Evolutionary conservation across 2,888 invertebrate genomes (phyloP).

Genomic region (Hirtodrosophila confusa): DNA sequence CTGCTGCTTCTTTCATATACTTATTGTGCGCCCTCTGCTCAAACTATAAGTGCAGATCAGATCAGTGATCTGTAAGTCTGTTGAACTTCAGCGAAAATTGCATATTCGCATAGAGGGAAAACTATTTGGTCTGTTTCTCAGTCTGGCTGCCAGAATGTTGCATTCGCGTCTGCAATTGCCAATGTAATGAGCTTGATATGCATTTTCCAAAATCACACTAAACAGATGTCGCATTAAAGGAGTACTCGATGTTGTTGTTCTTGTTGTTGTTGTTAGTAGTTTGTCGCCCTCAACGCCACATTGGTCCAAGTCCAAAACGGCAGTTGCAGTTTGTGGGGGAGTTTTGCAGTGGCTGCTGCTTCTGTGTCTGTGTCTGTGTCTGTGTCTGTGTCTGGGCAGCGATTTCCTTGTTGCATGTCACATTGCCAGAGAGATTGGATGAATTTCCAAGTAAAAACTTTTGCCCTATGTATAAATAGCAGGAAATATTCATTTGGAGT

Average conservation of each 20-base stretch:
- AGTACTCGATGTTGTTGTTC: slow-evolving; percentile 30
- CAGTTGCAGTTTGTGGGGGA: slow-evolving; percentile 48
- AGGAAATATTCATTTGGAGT: slow-evolving; percentile 23
- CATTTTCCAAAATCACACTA: slow-evolving; percentile 67
- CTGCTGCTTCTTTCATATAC: not conserved
- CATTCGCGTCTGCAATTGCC: slow-evolving; percentile 63
- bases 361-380: no score
- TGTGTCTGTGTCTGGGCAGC: slow-evolving; percentile 46
- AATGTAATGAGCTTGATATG: slow-evolving; percentile 77
- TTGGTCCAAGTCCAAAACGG: slow-evolving; percentile 56
- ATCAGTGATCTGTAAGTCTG: slow-evolving; percentile 68
- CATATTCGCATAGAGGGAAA: slow-evolving; percentile 36
- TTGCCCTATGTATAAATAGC: slow-evolving; percentile 56
- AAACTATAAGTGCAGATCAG: slow-evolving; percentile 42
- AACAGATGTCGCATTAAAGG: slow-evolving; percentile 64
- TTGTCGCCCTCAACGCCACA: slow-evolving; percentile 56
- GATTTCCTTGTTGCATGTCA: slow-evolving; percentile 71
- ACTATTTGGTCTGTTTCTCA: slow-evolving; percentile 60
- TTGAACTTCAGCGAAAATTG: slow-evolving; percentile 64
- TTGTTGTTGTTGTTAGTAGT: slow-evolving; percentile 34
- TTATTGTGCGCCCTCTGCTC: not conserved
- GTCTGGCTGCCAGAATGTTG: slow-evolving; percentile 38
- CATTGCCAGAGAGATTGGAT: slow-evolving; percentile 68
- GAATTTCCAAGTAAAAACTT: slow-evolving; percentile 65
- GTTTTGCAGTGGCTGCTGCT: slow-evolving; percentile 29